Conservation (phyloP, 2,797 vertebrate species). For the Amphiprion clarkii region DNA sequence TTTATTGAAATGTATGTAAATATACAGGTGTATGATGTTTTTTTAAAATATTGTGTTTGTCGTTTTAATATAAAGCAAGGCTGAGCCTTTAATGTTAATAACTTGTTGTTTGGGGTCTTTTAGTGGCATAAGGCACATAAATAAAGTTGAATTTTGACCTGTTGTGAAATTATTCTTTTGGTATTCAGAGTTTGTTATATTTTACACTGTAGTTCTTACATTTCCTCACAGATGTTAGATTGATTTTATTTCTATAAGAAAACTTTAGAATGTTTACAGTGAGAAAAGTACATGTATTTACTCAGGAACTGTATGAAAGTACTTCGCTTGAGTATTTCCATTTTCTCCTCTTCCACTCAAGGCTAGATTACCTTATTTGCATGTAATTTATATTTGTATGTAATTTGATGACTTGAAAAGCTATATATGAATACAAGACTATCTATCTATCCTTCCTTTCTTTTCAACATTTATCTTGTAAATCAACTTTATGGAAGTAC, state of each 20-base stretch:
- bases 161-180: slow-evolving; percentile 24
- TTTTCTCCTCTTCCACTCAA: no score
- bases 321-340: no score
- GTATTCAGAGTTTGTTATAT: not conserved
- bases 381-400: no score
- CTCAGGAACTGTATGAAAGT: not conserved
- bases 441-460: no score
- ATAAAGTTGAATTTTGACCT: slow-evolving; percentile 70
- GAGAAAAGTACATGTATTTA: slow-evolving; percentile 4
- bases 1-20: slow-evolving; percentile 65
- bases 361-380: no score
- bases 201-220: not conserved
- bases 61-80: slow-evolving; percentile 73
- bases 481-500: no score
- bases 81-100: slow-evolving; percentile 81
- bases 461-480: no score
- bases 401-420: no score
- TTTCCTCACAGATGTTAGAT: not conserved
- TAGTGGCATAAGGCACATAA: slow-evolving; percentile 61
- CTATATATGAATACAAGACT: no score
- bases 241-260: not conserved
- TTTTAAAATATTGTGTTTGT: slow-evolving; percentile 49
- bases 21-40: slow-evolving; percentile 52
- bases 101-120: slow-evolving; percentile 34
- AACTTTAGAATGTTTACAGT: no score